Evolutionary conservation across 1,140 invertebrate species (phyloP), one percentile per base, ranked within the genome.

Genomic region (Agrilus planipennis): DNA sequence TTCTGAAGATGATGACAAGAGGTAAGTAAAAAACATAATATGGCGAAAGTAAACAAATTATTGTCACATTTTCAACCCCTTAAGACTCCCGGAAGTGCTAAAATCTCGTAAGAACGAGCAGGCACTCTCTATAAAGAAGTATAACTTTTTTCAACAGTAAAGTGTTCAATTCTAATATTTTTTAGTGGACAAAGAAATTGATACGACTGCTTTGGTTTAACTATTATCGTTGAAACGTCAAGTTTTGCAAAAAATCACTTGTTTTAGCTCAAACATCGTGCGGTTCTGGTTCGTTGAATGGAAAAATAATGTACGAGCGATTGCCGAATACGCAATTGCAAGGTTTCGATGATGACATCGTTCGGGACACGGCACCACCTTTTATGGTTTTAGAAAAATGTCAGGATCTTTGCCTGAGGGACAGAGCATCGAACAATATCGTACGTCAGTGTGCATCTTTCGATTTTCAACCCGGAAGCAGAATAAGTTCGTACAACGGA

Each of bases 251-350:
- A n/a, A n/a, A n/a, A n/a, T n/a, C n/a, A n/a, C 7, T 27, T 45
- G 7, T 65, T 63, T 29, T 62, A 86, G 84, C 82, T 44, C 87
- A 90, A 79, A 89, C 84, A 47, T 86, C 84, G 39, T 91, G 88
- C 59, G 89, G 89, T 57, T 81, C 86, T 62, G 86, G 86, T 27
- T 61, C 65, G 34, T 53, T 57, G 47, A 69, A 79, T 49, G 88
- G 88, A 14, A 73, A 85, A 54, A 76, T 90, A 12, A 81, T 87
- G 60, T 91, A 89, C 53, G 88, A 91, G 64, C 73, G 86, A 61
- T 61, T 91, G 53, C 84, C 85, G 14, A 86, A 89, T 61, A 84
- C 87, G 53, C 84, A 89, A 60, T 70, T 90, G 23, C 84, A 88
- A 65, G 84, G 83, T 38, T 88, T 86, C 50, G 84, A 88, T 51